Evolutionary conservation across 2,888 invertebrate genomes (phyloP), one percentile per base, ranked within the genome.

Genomic region (Oscheius myriophilus): DNA sequence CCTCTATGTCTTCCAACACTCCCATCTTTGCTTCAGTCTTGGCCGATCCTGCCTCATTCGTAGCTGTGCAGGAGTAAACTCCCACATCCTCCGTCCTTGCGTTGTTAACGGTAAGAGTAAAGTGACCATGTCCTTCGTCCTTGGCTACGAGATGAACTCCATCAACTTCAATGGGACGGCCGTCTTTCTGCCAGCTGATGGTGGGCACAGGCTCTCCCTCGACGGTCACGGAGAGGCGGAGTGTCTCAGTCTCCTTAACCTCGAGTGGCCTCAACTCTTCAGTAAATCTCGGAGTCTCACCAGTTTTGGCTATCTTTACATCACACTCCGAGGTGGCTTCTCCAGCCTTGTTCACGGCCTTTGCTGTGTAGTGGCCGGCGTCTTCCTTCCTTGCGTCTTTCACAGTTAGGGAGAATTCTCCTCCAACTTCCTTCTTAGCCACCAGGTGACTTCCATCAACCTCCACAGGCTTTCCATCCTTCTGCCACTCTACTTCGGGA

Each of bases 401-500:
- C 54, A 89, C 86, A 51, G 87, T 87, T 54, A 89, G 80, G 46
- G 85, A 73, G 2, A 91, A 91, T 86, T 55, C 62, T 61, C 74
- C 76, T 42, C 96, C 94, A 0, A 94, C 94, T 80, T 93, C 93
- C 0, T 54, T 45, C 78, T 91, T 91, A 12, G 85, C 80, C 12
- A 84, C 71, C 41, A 94, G 92, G 90, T 93, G 93, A 55, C 92
- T 91, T 81, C 95, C 72, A 42, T 78, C 78, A 49, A 75, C 72
- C 0, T 93, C 91, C 2, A 97, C 87, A 2, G 95, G 95, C 87
- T 93, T 92, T 95, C 96, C 97, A 87, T 98, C 96, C 89, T 86
- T 94, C 87, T 92, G 93, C 95, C 96, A 96, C 88, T 93, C 94
- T 78, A 97, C 91, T 75, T 94, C 93, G 0, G 97, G 96, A 82